Conservation (phyloP, 2,888 invertebrate species). For the Cephus runcator region DNA sequence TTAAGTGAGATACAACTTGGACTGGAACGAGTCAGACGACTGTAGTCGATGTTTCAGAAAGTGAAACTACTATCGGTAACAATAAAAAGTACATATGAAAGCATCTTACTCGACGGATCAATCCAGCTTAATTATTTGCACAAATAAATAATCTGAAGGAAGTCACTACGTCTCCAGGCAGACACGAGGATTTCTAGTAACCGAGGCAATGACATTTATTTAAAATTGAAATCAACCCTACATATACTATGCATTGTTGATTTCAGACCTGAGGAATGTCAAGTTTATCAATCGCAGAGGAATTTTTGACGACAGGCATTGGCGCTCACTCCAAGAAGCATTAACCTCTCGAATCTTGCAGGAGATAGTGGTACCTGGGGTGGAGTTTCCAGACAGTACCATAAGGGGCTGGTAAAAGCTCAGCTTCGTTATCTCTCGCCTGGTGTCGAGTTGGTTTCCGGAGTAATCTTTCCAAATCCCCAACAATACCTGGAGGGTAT, state of each 20-base stretch:
- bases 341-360: not conserved
- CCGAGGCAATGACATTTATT: not conserved
- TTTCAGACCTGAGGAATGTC: not conserved
- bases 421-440: conserved; percentile 24
- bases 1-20: conserved; percentile 9
- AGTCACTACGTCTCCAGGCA: not conserved
- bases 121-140: not conserved
- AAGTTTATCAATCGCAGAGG: not conserved
- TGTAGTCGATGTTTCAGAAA: not conserved
- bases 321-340: not conserved
- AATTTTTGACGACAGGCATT: not conserved
- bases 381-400: conserved; percentile 11
- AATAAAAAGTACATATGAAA: not conserved
- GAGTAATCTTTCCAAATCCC: conserved; percentile 35
- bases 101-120: not conserved
- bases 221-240: not conserved
- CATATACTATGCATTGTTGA: not conserved
- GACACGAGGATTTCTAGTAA: not conserved
- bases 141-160: not conserved
- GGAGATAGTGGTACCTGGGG: not conserved
- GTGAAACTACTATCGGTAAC: not conserved
- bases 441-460: conserved; percentile 32
- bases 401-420: conserved; percentile 13
- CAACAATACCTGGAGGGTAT: conserved; percentile 33
- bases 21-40: not conserved